Percentiles rank a stretch among this genome's conserved stretches.
Evolutionary conservation across 1,140 invertebrate genomes (phyloP).

Genomic region (Bombus waltoni): DNA sequence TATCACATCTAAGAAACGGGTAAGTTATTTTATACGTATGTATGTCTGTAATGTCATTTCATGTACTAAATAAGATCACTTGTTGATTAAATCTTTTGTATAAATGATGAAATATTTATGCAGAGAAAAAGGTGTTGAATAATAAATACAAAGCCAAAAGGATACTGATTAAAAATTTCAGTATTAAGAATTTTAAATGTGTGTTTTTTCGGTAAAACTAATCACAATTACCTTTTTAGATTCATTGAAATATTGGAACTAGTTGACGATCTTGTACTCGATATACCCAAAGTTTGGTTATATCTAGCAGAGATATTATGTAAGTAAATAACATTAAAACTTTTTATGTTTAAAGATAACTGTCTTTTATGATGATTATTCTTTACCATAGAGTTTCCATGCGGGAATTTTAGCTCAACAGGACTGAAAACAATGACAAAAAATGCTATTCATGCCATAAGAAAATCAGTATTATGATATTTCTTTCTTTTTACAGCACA

Average conservation of each 20-base stretch:
- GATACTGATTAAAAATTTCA: conserved; percentile 67
- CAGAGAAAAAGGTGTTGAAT: conserved; percentile 43
- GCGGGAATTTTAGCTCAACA: conserved; percentile 81
- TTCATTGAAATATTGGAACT: conserved; percentile 83
- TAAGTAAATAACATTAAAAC: conserved; percentile 73
- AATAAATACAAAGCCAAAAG: conserved; percentile 72
- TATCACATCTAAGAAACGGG: conserved; percentile 53
- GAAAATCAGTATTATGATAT: conserved; percentile 18
- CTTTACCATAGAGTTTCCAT: conserved; percentile 71
- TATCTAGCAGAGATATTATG: conserved; percentile 87
- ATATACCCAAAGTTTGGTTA: conserved; percentile 89
- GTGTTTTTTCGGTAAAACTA: conserved; percentile 23
- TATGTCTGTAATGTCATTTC: neutral
- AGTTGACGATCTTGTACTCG: conserved; percentile 87
- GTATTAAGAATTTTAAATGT: neutral
- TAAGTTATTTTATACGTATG: conserved; percentile 32
- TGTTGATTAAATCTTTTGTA: conserved; percentile 13
- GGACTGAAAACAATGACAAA: conserved; percentile 71
- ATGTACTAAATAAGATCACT: neutral
- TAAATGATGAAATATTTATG: neutral
- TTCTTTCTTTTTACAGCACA: conserved; percentile 78
- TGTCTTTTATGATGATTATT: conserved; percentile 70
- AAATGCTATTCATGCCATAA: conserved; percentile 1
- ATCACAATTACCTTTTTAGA: conserved; percentile 67
- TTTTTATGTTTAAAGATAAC: conserved; percentile 2